Percentiles rank a stretch among this genome's conserved stretches.
These are phyloP conservation scores for Enteromius treurensis DNA, from an alignment of 2,797 vertebrate species.

Conservation along the genomic window DNA sequence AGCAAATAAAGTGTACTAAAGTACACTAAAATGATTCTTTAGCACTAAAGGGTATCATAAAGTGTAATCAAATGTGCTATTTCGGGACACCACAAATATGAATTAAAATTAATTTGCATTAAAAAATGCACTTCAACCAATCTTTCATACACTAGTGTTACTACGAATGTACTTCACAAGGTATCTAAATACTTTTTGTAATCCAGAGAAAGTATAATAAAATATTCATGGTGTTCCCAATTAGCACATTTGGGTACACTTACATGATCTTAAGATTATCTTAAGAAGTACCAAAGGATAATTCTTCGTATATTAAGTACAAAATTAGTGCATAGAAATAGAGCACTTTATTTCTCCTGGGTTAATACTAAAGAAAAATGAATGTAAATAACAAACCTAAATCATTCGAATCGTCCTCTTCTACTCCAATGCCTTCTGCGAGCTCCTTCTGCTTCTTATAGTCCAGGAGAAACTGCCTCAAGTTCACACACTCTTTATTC, in stretches of 20 bases:
- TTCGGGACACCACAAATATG: neutral
- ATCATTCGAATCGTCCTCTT: slow-evolving; percentile 69
- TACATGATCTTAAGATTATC: neutral
- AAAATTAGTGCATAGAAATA: neutral
- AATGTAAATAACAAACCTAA: slow-evolving; percentile 56
- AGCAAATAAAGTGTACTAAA: too few relatives aligned
- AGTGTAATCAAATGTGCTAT: neutral
- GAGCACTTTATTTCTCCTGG: neutral
- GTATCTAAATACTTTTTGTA: neutral
- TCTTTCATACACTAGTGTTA: neutral
- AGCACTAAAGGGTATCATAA: neutral
- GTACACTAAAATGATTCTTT: neutral
- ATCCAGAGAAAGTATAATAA: neutral
- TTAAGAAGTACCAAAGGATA: neutral
- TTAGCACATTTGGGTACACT: neutral
- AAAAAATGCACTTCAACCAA: neutral
- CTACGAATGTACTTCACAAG: neutral
- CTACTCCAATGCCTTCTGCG: slow-evolving; percentile 81
- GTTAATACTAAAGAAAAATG: neutral
- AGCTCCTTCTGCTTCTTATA: slow-evolving; percentile 84
- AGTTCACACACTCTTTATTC: slow-evolving; percentile 3
- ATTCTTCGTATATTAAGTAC: neutral
- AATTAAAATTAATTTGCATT: neutral
- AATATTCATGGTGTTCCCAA: neutral
- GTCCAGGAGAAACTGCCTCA: slow-evolving; percentile 83